Percentiles rank a stretch among this genome's conserved stretches.
Conservation (phyloP, 2,113 vertebrate genomes). For the Vulpes ferrilata region DNA sequence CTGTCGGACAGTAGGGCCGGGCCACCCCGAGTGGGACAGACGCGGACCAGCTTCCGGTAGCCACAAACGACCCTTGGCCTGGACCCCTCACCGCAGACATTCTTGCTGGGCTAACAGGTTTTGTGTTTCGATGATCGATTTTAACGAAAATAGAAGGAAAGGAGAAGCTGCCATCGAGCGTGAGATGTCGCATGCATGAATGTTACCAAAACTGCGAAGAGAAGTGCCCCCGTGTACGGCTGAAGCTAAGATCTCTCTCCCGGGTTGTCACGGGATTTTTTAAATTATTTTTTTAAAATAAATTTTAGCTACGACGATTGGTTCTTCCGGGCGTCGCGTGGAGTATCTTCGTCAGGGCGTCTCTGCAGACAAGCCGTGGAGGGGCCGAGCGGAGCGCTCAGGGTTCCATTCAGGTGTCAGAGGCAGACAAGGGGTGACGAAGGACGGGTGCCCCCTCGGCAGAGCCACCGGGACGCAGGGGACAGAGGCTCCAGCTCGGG, state of each 20-base stretch:
- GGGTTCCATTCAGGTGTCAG: conserved; percentile 55
- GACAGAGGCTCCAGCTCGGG: accelerated
- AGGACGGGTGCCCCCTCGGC: not conserved
- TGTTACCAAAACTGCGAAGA: conserved; percentile 82
- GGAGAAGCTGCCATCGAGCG: conserved; percentile 65
- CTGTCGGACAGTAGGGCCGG: not conserved
- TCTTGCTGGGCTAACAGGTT: conserved; percentile 59
- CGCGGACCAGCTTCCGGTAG: conserved; percentile 80
- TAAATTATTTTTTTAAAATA: conserved; percentile 6
- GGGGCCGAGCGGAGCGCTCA: conserved; percentile 66
- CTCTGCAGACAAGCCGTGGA: conserved; percentile 50
- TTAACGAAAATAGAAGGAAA: conserved; percentile 61
- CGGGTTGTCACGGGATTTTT: conserved; percentile 68
- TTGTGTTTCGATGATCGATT: conserved; percentile 75
- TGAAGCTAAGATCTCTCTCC: conserved; percentile 79
- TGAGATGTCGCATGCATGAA: conserved; percentile 74
- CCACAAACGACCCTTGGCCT: conserved; percentile 69
- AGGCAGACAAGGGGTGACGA: conserved; percentile 32
- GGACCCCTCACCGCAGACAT: conserved; percentile 65
- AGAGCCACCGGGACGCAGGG: not conserved
- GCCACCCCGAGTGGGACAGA: conserved; percentile 25
- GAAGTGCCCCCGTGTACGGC: conserved; percentile 58
- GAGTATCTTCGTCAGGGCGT: conserved; percentile 74
- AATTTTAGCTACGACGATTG: conserved; percentile 60
- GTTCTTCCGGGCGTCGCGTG: conserved; percentile 68